These are phyloP conservation scores for Australoheros scitulus DNA, from an alignment of 2,113 vertebrate species.

Conservation along the genomic window DNA sequence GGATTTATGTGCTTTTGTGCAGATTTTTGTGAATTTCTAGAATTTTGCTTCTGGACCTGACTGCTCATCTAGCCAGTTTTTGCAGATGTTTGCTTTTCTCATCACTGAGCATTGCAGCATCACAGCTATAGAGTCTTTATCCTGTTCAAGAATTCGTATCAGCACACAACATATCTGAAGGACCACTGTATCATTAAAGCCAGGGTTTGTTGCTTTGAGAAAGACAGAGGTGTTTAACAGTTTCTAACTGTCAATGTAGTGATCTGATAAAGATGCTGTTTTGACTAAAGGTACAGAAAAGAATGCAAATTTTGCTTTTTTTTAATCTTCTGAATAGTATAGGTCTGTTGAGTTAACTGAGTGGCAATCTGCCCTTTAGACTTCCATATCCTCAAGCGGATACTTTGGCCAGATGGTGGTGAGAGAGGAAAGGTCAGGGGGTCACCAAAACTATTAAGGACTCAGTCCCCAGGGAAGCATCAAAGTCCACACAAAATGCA, in stretches of 20 bases:
- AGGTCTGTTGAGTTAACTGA: not conserved
- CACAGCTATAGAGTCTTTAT: not conserved
- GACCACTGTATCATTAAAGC: not conserved
- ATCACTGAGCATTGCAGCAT: not conserved
- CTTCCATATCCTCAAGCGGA: not conserved
- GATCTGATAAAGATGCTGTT: not conserved
- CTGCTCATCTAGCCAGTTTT: not conserved
- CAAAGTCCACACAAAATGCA: not conserved
- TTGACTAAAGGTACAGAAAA: not conserved
- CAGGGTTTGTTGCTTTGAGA: not conserved
- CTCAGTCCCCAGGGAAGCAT: not conserved
- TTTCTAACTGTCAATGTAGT: not conserved
- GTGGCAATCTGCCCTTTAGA: slow-evolving; percentile 1
- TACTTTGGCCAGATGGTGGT: not conserved
- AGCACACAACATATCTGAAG: not conserved
- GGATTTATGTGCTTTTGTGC: not conserved
- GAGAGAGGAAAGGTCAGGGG: not conserved
- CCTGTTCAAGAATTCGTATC: slow-evolving; percentile 1
- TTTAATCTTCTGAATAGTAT: not conserved
- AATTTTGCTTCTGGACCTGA: not conserved
- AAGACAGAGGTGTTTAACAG: not conserved
- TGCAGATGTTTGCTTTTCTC: not conserved
- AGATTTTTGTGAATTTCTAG: not conserved
- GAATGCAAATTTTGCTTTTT: not conserved
- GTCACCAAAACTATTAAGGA: slow-evolving; percentile 8